Evolutionary conservation across 2,797 vertebrate genomes (phyloP), one percentile per base, ranked within the genome.

Genomic region (Octomys mimax): DNA sequence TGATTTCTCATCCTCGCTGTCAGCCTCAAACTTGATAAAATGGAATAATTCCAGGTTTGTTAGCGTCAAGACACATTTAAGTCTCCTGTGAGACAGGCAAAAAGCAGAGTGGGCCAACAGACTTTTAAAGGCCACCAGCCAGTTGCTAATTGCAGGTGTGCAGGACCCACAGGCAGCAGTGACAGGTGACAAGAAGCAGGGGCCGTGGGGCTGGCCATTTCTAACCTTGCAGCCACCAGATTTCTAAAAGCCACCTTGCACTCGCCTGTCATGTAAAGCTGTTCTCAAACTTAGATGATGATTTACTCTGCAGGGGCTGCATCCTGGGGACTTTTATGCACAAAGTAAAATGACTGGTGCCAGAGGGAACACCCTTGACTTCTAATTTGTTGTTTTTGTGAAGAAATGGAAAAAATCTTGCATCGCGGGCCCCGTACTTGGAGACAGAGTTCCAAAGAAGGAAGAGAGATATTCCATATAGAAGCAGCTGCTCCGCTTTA

Each of bases 1-100:
- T 83, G 79, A 82, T 57, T 94, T 91, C 39, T 22, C 80, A 42
- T 89, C 57, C 70, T 92, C 0, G 0, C 78, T 42, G 77, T 91
- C 86, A 96, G 66, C 26, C 71, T 78, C 66, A 79, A 82, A 77
- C 75, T 83, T 87, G 87, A 95, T 88, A 78, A 95, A 94, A 97
- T 86, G 92, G 91, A 95, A 96, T 88, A 88, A 95, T 97, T 96
- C n/a, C 81, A 95, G 95, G 89, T 96, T 96, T 87, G 36, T 92
- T 91, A 91, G 89, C 24, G 10, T 89, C 62, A 26, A 77, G 79
- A 49, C 31, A 8, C 64, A 59, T 71, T 68, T 24, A 59, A 82
- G 36, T 66, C 77, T 87, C 57, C 71, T 1, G 0, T 94, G 80
- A 87, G 88, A 92, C 78, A 93, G 52, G 89, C 71, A 71, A 78